Base-by-base conservation (phyloP, 2,797 vertebrate species). In the Dendrocincla fuliginosa region DNA sequence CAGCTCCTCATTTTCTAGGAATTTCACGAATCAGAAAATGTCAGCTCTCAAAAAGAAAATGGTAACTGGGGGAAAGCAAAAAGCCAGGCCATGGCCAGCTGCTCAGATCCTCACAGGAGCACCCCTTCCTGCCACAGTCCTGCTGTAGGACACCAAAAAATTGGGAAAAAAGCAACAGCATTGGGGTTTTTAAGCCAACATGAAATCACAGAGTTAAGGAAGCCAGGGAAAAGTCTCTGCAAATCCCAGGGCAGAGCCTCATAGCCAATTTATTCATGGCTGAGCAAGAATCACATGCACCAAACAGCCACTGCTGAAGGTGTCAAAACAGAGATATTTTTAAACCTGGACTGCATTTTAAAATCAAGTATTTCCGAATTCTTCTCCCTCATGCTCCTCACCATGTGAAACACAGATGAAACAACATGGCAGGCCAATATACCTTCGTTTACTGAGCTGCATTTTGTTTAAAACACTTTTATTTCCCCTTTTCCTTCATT, bases 1-100 rank as follows among this genome's bases (percentile, higher is more conserved):
- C 70, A 65, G 74, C 80, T 70, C 78, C 81, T 92, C 86, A 90
- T 96, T 96, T 97, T 93, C 93, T 84, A 95, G 88, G 88, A 95
- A 96, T 74, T 94, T 74, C 68, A 68, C 64, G 35, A 70, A 95
- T 86, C 55, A n/a, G 50, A 75, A 90, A 68, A 90, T 42, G 85
- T 74, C 90, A 95, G 80, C 69, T 55, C 73, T 78, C 46, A 44
- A n/a, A 41, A 91, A 69, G 61, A 50, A 95, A 95, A 84, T 53
- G 83, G 73, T 24, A 90, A 84, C 30, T 3, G 1, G 80, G 69
- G 33, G 65, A 47, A 60, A 78, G 39, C 17, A 55, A 41, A 41
- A 57, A 92, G 8, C 4, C 76, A 49, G 37, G 16, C 5, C 23
- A 24, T 1, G 19, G 55, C 23, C 53, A 88, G 65, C 49, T 71